Evolutionary conservation across 2,888 invertebrate species (phyloP).

Genomic region (Standfussiana lucernea): DNA sequence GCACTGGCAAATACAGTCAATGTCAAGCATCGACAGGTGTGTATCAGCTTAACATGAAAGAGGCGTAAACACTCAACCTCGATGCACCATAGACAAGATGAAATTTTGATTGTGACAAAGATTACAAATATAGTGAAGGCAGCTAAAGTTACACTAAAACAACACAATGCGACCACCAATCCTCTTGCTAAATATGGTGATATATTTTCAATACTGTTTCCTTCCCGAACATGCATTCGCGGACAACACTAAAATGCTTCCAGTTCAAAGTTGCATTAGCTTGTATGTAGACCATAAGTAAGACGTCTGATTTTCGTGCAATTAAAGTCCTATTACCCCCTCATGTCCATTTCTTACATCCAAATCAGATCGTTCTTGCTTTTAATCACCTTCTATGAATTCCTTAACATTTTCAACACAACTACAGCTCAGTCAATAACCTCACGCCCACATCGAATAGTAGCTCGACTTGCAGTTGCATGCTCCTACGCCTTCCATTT

Average conservation of each 20-base stretch:
- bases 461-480: slow-evolving; percentile 49
- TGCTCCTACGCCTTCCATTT: slow-evolving; percentile 52
- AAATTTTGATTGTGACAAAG: no score
- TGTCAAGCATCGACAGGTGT: slow-evolving; percentile 25
- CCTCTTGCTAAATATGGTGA: background rate
- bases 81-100: slow-evolving; percentile 1
- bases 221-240: background rate
- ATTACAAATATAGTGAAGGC: no score
- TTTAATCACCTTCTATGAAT: background rate
- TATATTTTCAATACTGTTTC: background rate
- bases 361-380: background rate
- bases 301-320: background rate
- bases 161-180: background rate
- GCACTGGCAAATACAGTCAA: slow-evolving; percentile 26
- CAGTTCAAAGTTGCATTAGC: background rate
- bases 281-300: background rate
- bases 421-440: slow-evolving; percentile 60
- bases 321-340: background rate
- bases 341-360: background rate
- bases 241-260: background rate
- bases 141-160: background rate
- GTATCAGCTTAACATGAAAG: slow-evolving; percentile 3
- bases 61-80: slow-evolving; percentile 12
- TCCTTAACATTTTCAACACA: slow-evolving; percentile 1
- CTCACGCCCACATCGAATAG: slow-evolving; percentile 42